Evolutionary conservation across 2,797 vertebrate species (phyloP).

Genomic region (Nannoperca obscura): DNA sequence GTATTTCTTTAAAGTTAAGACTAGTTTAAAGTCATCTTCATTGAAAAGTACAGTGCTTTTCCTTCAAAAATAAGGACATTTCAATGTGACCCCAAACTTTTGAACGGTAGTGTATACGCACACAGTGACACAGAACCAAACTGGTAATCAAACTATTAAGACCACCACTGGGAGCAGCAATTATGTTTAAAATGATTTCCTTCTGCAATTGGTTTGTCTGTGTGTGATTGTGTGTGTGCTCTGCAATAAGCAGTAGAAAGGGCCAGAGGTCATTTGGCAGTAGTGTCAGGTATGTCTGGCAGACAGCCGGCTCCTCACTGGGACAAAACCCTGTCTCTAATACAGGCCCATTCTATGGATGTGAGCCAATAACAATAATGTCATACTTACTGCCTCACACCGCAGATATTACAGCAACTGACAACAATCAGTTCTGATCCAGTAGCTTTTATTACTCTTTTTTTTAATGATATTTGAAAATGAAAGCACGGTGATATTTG

Average conservation of each 20-base stretch:
- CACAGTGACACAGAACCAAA: too few species aligned
- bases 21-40: too few species aligned
- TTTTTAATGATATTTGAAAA: conserved; percentile 35
- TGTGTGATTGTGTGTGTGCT: conserved; percentile 6
- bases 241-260: conserved; percentile 27
- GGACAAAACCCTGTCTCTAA: conserved; percentile 46
- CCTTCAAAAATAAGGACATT: too few species aligned
- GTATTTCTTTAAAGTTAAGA: too few species aligned
- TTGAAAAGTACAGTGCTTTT: too few species aligned
- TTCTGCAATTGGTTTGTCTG: not conserved
- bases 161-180: too few species aligned
- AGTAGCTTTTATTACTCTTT: conserved; percentile 52
- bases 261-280: conserved; percentile 55
- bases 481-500: conserved; percentile 9
- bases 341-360: conserved; percentile 53
- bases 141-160: too few species aligned
- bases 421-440: conserved; percentile 48
- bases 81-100: too few species aligned
- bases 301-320: conserved; percentile 39
- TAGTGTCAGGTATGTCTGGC: conserved; percentile 62
- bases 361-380: conserved; percentile 63
- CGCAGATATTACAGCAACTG: conserved; percentile 43
- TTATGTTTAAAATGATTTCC: too few species aligned
- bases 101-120: too few species aligned
- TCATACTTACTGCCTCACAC: conserved; percentile 42